Evolutionary conservation across 1,140 invertebrate genomes (phyloP), one percentile per base, ranked within the genome.

Genomic region (Bursaphelenchus mucronatus): DNA sequence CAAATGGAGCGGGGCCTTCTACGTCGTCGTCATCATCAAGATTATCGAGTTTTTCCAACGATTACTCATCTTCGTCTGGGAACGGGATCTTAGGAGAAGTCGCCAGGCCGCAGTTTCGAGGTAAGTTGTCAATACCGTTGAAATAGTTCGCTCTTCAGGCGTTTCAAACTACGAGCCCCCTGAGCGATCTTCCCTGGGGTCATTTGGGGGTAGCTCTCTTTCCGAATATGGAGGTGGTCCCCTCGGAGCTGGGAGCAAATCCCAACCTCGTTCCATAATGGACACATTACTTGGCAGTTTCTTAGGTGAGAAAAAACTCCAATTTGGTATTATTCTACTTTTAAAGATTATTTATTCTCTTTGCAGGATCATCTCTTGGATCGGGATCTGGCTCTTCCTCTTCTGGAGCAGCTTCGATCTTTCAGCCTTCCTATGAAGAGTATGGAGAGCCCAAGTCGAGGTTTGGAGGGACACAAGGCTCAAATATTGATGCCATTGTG

Each of bases 381-480:
- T 63, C 63, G 15, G 40, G 63, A 4, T 55, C 53, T 39, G 11
- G 47, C 19, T 61, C 61, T 41, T 13, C 59, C 19, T 66, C 64
- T 13, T 72, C 69, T 15, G 62, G 44, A 8, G 62, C 52, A 0
- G 57, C 69, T 6, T 63, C 68, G 8, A 43, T 69, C 47, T 69
- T 69, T 39, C 40, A 55, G n/a, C 68, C 68, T 11, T 47, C 17
- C 19, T 67, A 46, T 30, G 70, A 70, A 40, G 67, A 57, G 9
- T 69, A 69, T 43, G 68, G 68, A 41, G 45, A 43, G 13, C 39
- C n/a, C n/a, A 41, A 41, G 15, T 69, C 68, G 7, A 21, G 47
- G 10, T 69, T 66, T 44, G 68, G 68, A 61, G 67, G 49, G 30
- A 43, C 64, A 7, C 64, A 69, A 61, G 68, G 68, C 19, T 69